These are phyloP conservation scores for Mythimna albipuncta DNA, from an alignment of 2,888 invertebrate genomes.

Conservation along the genomic window DNA sequence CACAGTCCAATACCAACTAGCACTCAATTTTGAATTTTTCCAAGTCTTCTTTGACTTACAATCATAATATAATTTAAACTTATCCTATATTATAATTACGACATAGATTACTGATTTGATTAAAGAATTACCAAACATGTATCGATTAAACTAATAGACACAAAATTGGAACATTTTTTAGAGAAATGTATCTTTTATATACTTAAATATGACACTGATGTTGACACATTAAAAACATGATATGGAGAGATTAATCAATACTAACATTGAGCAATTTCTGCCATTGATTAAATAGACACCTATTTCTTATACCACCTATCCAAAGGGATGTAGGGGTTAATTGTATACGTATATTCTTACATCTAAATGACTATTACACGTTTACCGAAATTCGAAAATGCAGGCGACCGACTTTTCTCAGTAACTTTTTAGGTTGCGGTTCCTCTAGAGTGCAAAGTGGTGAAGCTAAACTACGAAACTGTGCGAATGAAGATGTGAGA, in stretches of 20 bases:
- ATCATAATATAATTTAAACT: constrained; percentile 6
- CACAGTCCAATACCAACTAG: constrained; percentile 48
- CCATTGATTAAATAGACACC: constrained; percentile 33
- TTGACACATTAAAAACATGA: constrained; percentile 21
- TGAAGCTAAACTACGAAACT: background rate
- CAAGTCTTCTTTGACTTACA: constrained; percentile 38
- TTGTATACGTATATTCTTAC: constrained; percentile 47
- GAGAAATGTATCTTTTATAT: background rate
- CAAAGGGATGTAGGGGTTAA: constrained; percentile 13
- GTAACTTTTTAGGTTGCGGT: background rate
- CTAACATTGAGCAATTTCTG: constrained; percentile 36
- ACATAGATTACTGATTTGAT: constrained; percentile 15
- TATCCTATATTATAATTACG: constrained; percentile 18
- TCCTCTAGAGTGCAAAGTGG: background rate
- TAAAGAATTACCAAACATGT: background rate
- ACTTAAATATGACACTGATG: background rate
- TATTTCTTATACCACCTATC: constrained; percentile 31
- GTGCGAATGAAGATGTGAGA: background rate
- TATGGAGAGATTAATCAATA: constrained; percentile 15
- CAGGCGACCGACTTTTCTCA: background rate
- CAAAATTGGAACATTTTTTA: constrained; percentile 2
- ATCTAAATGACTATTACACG: constrained; percentile 36
- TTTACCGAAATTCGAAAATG: constrained; percentile 13
- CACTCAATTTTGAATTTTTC: constrained; percentile 30
- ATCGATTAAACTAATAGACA: constrained; percentile 4